Conservation (phyloP, 30 jellyfish, hydroid and myxozoan genomes). For the Aurelia coerulea region DNA sequence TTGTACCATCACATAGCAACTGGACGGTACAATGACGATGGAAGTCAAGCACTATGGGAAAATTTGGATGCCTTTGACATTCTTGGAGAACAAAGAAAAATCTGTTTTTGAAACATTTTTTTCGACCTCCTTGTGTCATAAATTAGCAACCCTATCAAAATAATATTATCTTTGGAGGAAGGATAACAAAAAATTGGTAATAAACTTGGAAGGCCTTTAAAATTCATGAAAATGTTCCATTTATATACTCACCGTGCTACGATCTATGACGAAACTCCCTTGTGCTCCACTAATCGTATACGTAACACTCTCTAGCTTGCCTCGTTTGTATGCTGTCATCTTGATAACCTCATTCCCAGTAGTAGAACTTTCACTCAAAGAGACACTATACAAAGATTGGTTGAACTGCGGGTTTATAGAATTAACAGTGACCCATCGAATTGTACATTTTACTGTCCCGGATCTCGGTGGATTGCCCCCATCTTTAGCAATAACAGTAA, state of each 20-base stretch:
- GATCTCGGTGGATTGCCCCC: constrained; percentile 52
- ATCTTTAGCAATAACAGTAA: constrained; percentile 60
- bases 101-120: too few relatives aligned
- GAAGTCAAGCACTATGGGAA: too few relatives aligned
- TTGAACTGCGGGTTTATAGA: constrained; percentile 59
- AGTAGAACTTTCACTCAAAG: constrained; percentile 21
- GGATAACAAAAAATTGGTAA: too few relatives aligned
- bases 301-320: constrained; percentile 51
- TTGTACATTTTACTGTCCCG: constrained; percentile 33
- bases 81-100: too few relatives aligned
- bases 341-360: constrained; percentile 37
- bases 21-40: too few relatives aligned
- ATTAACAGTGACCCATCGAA: constrained; percentile 69
- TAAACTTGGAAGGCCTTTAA: too few relatives aligned
- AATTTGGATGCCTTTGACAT: too few relatives aligned
- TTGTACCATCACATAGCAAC: too few relatives aligned
- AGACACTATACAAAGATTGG: constrained; percentile 25
- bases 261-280: constrained; percentile 33
- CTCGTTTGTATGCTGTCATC: constrained; percentile 54
- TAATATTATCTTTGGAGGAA: too few relatives aligned
- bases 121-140: too few relatives aligned
- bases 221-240: too few relatives aligned
- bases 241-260: constrained; percentile 32
- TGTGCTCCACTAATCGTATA: constrained; percentile 69
- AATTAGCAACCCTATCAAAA: too few relatives aligned